Evolutionary conservation across 2,888 invertebrate genomes (phyloP).

Genomic region (Epinotia demarniana): DNA sequence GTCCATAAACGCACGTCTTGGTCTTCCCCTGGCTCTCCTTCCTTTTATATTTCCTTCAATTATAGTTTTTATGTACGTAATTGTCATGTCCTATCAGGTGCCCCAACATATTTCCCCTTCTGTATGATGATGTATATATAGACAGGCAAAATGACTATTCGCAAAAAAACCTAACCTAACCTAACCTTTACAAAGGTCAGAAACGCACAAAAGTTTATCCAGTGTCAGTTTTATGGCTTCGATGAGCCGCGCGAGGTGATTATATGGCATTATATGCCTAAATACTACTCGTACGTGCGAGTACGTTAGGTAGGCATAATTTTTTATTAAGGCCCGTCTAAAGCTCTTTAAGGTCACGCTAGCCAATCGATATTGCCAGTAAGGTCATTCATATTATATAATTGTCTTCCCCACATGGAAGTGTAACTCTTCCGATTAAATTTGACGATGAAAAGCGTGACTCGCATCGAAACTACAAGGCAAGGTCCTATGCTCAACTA

Average conservation of each 20-base stretch:
- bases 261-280: not conserved
- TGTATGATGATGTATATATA: too few relatives aligned
- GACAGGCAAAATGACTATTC: too few relatives aligned
- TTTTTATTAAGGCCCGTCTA: not conserved
- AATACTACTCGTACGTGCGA: not conserved
- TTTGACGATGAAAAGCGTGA: constrained; percentile 63
- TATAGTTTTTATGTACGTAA: too few relatives aligned
- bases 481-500: constrained; percentile 57
- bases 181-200: not conserved
- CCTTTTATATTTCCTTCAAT: too few relatives aligned
- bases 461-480: constrained; percentile 62
- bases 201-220: not conserved
- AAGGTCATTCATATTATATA: constrained; percentile 51
- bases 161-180: not conserved
- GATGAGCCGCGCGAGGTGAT: not conserved
- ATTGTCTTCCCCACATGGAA: constrained; percentile 60
- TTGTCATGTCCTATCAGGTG: too few relatives aligned
- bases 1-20: too few relatives aligned
- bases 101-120: too few relatives aligned
- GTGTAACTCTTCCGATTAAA: constrained; percentile 69
- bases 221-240: not conserved
- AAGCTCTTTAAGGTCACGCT: not conserved
- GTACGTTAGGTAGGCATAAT: not conserved
- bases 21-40: too few relatives aligned
- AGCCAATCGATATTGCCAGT: constrained; percentile 8